A percentile compares a stretch with the other conserved stretches of the same genome.
Evolutionary conservation across 2,797 vertebrate species (phyloP).

Genomic region (Brachyalestes nurse): DNA sequence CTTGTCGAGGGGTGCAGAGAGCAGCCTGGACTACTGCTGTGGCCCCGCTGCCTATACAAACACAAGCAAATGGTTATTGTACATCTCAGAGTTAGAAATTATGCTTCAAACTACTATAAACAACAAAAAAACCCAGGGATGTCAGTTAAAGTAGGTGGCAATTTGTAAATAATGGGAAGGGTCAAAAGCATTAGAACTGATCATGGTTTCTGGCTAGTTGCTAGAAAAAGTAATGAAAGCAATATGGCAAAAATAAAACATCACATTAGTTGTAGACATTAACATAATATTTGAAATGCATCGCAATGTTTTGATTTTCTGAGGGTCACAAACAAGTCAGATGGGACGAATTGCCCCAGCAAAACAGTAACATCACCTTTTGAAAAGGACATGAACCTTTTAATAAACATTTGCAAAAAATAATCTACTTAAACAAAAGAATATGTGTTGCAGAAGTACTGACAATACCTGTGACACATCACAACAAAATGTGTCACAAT

Average conservation of each 20-base stretch:
- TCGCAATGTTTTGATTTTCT: too few relatives aligned
- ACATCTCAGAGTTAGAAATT: neutral
- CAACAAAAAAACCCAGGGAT: neutral
- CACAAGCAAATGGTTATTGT: conserved; percentile 14
- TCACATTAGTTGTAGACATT: too few relatives aligned
- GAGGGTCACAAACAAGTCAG: too few relatives aligned
- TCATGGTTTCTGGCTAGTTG: too few relatives aligned
- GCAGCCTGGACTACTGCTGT: conserved; percentile 98
- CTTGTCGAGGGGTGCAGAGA: conserved; percentile 93
- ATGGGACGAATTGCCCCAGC: too few relatives aligned
- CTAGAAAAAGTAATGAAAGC: too few relatives aligned
- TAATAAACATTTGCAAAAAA: too few relatives aligned
- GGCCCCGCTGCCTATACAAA: conserved; percentile 89
- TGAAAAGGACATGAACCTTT: neutral
- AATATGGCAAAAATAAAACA: too few relatives aligned
- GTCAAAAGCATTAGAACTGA: too few relatives aligned
- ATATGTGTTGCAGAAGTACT: neutral
- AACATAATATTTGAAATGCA: too few relatives aligned
- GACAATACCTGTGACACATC: neutral
- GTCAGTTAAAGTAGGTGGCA: neutral
- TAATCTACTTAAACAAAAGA: neutral
- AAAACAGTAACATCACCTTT: neutral
- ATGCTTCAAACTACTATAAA: neutral
- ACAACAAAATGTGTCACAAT: neutral
- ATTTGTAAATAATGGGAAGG: neutral